These are phyloP conservation scores for Sycophila texana DNA, from an alignment of 2,888 invertebrate species.

Conservation along the genomic window DNA sequence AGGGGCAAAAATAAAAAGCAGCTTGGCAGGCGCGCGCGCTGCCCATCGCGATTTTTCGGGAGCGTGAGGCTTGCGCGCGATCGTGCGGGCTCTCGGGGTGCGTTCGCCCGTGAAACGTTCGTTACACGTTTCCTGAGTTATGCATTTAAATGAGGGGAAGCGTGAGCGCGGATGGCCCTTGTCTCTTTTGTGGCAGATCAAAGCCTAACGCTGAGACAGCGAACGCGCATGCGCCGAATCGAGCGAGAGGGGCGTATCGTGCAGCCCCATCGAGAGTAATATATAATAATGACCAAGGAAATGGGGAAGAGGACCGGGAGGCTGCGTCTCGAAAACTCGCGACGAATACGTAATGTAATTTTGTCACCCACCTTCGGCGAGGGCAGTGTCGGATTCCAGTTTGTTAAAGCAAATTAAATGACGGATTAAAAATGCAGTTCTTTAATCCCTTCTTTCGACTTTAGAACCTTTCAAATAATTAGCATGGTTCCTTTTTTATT, in stretches of 20 bases:
- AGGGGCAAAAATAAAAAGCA: constrained; percentile 19
- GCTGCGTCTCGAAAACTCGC: constrained; percentile 15
- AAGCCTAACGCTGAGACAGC: constrained; percentile 58
- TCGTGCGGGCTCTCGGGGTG: constrained; percentile 14
- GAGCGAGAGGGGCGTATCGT: constrained; percentile 27
- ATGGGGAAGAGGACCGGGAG: neutral
- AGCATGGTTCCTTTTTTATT: too few species aligned
- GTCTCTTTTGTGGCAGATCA: constrained; percentile 59
- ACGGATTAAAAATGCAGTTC: too few species aligned
- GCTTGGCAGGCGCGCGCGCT: neutral
- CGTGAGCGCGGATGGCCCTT: constrained; percentile 38
- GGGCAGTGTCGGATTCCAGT: too few species aligned
- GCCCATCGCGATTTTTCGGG: constrained; percentile 50
- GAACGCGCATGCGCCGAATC: constrained; percentile 25
- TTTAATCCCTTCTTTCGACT: too few species aligned
- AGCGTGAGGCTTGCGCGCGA: constrained; percentile 15
- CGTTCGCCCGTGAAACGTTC: constrained; percentile 69
- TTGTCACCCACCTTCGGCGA: neutral
- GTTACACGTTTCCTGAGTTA: constrained; percentile 73
- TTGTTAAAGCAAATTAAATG: too few species aligned
- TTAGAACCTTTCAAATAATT: too few species aligned
- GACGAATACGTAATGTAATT: constrained; percentile 36
- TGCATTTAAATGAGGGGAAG: constrained; percentile 72
- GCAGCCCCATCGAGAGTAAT: neutral
- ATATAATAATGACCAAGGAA: neutral